These are phyloP conservation scores for Enhydra lutris DNA, from an alignment of 2,113 vertebrate species.

Conservation along the genomic window DNA sequence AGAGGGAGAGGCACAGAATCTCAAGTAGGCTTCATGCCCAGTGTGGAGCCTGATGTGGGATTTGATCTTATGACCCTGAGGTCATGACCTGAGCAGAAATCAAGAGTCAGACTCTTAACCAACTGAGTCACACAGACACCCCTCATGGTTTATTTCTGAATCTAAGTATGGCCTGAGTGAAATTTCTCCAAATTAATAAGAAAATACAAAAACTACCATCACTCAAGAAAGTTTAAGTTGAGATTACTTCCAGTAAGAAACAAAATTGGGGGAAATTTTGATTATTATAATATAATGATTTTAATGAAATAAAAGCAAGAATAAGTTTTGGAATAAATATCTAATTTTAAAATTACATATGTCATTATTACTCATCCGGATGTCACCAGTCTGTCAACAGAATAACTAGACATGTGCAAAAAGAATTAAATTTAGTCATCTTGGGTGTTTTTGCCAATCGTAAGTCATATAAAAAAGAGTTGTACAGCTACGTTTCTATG, in stretches of 20 bases:
- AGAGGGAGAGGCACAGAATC: not conserved
- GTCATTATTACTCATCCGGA: not conserved
- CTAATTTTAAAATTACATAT: not conserved
- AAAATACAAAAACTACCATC: not conserved
- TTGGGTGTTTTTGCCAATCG: not conserved
- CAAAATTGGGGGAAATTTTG: not conserved
- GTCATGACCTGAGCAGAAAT: not conserved
- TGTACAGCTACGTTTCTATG: not conserved
- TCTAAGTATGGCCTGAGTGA: not conserved
- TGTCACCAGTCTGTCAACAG: not conserved
- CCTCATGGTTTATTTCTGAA: not conserved
- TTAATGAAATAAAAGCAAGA: not conserved
- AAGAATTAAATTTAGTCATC: not conserved
- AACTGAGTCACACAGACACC: not conserved
- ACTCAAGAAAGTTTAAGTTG: not conserved
- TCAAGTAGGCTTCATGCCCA: not conserved
- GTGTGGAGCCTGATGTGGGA: not conserved
- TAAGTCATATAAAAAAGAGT: not conserved
- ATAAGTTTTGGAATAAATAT: not conserved
- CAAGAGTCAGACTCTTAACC: not conserved
- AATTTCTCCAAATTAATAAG: not conserved
- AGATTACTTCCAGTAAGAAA: not conserved
- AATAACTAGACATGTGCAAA: not conserved
- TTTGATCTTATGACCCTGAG: not conserved
- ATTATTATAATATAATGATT: not conserved